phyloP scores from a whole-genome alignment of 1,140 invertebrate species.

The Zaprionus gabonicus region DNA sequence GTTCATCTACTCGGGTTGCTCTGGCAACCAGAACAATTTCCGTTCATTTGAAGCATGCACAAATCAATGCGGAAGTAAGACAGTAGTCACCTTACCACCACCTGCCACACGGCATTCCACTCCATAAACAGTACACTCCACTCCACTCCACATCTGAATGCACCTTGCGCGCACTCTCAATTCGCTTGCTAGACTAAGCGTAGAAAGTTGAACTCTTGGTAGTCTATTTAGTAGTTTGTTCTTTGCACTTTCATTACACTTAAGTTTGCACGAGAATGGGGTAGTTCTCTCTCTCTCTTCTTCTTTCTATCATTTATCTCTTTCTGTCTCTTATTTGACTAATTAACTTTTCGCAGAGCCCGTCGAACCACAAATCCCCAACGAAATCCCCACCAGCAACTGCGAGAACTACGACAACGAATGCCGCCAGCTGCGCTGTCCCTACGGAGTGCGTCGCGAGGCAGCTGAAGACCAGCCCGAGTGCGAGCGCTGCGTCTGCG shows the following conservation, averaged over 20 bases:
- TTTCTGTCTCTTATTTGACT: not conserved
- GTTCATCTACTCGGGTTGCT: constrained; percentile 92
- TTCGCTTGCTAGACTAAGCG: constrained; percentile 54
- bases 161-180: constrained; percentile 48
- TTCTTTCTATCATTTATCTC: not conserved
- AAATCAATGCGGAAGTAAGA: constrained; percentile 86
- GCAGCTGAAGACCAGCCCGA: constrained; percentile 86
- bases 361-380: constrained; percentile 38
- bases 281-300: not conserved
- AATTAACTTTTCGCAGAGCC: constrained; percentile 30
- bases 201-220: constrained; percentile 40
- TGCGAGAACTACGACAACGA: constrained; percentile 87
- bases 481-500: constrained; percentile 91
- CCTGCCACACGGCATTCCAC: constrained; percentile 38
- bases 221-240: constrained; percentile 16
- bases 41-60: constrained; percentile 89
- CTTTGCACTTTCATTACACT: constrained; percentile 64
- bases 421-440: constrained; percentile 88
- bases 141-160: constrained; percentile 46
- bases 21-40: constrained; percentile 93
- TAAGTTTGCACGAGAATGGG: constrained; percentile 61
- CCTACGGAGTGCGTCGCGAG: constrained; percentile 90
- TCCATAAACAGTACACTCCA: constrained; percentile 20
- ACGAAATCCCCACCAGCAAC: constrained; percentile 61
- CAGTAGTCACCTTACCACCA: not conserved